phyloP scores from a whole-genome alignment of 1,140 invertebrate species.

The Cotesia glomerata region DNA sequence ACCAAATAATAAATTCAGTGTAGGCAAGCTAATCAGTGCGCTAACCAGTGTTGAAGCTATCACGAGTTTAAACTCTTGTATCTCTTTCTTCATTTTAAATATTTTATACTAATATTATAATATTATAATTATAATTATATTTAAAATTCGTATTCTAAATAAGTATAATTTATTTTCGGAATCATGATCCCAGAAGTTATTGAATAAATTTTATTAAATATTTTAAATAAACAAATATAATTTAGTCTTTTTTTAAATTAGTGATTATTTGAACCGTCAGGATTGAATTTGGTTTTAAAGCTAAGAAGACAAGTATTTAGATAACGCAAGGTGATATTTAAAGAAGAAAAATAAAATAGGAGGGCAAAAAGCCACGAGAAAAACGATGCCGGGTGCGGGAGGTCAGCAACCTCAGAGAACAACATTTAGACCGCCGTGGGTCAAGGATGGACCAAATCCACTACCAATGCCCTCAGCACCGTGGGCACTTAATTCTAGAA shows the following conservation, averaged over 20 bases:
- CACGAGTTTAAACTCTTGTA: not conserved
- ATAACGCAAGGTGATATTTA: not conserved
- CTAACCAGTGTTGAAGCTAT: not conserved
- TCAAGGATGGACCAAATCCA: conserved; percentile 72
- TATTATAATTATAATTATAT: too few relatives aligned
- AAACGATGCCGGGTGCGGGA: conserved; percentile 57
- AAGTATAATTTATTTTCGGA: too few relatives aligned
- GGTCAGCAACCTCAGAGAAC: conserved; percentile 64
- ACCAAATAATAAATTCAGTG: not conserved
- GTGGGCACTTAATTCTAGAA: conserved; percentile 68
- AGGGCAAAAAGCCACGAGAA: conserved; percentile 25
- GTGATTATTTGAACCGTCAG: too few relatives aligned
- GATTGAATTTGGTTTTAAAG: too few relatives aligned
- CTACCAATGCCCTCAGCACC: conserved; percentile 66
- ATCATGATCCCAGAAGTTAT: too few relatives aligned
- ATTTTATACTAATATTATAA: too few relatives aligned
- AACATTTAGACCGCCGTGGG: conserved; percentile 81
- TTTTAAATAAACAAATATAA: too few relatives aligned
- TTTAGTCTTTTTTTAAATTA: too few relatives aligned
- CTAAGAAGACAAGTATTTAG: too few relatives aligned
- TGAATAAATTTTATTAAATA: too few relatives aligned
- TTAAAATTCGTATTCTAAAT: too few relatives aligned
- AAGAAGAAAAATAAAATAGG: conserved; percentile 9
- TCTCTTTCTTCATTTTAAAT: too few relatives aligned
- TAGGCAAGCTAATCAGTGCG: not conserved